These are phyloP conservation scores for Nautilus pompilius DNA, from an alignment of 1,140 invertebrate genomes.

Conservation along the genomic window DNA sequence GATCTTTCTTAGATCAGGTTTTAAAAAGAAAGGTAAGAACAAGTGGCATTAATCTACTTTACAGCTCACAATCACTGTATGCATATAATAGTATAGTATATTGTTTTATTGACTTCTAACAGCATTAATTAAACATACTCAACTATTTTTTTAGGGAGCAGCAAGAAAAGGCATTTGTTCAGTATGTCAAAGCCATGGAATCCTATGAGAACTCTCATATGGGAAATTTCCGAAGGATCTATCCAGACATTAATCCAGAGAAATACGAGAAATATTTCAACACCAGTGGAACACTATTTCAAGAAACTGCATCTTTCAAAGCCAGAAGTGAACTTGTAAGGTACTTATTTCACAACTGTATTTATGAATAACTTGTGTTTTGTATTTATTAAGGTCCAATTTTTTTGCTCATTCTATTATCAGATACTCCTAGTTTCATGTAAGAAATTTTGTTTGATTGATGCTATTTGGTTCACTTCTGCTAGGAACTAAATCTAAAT, in stretches of 20 bases:
- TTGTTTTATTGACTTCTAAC: no score
- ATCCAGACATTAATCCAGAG: conserved; percentile 53
- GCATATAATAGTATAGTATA: no score
- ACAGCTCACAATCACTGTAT: no score
- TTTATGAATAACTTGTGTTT: neutral
- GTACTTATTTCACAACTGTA: conserved; percentile 28
- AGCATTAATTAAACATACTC: no score
- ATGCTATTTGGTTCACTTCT: no score
- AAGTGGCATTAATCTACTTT: no score
- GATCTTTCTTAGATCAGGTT: no score
- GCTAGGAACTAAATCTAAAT: no score
- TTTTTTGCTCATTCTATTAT: neutral
- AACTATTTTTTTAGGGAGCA: conserved; percentile 45
- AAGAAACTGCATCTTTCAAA: conserved; percentile 73
- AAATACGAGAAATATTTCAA: conserved; percentile 73
- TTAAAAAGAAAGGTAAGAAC: no score
- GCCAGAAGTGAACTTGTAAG: conserved; percentile 65
- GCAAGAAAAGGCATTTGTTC: conserved; percentile 44
- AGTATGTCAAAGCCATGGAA: conserved; percentile 62
- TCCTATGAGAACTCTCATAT: conserved; percentile 74
- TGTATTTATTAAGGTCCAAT: neutral
- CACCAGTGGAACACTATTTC: conserved; percentile 71
- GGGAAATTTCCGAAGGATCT: conserved; percentile 70
- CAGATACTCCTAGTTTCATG: no score
- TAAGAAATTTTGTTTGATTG: no score